Evolutionary conservation across 2,797 vertebrate species (phyloP).

Genomic region (Rhincodon typus): DNA sequence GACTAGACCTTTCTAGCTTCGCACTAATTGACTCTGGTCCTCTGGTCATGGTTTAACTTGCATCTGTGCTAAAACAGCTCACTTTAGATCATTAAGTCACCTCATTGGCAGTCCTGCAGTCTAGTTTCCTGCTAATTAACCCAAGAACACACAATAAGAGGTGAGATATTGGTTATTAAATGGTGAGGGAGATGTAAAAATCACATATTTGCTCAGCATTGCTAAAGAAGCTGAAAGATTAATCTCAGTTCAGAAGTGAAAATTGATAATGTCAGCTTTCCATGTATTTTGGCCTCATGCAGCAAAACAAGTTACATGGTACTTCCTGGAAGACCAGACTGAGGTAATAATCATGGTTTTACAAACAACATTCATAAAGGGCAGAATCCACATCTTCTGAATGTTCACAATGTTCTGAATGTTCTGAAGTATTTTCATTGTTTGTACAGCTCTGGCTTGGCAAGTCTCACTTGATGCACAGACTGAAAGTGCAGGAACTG

Average conservation of each 20-base stretch:
- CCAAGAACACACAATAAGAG: not conserved
- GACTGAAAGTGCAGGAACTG: not conserved
- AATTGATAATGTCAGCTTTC: not conserved
- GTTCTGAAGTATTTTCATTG: not conserved
- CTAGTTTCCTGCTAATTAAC: not conserved
- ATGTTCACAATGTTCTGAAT: too few relatives aligned
- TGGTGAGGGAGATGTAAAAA: not conserved
- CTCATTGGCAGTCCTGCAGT: not conserved
- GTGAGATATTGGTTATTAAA: not conserved
- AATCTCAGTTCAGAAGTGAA: not conserved
- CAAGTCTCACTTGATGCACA: not conserved
- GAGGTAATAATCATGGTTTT: not conserved
- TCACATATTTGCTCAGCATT: not conserved
- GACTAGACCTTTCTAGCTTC: not conserved
- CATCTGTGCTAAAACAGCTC: not conserved
- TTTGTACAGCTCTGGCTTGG: not conserved
- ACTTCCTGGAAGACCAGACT: not conserved
- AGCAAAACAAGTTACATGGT: not conserved
- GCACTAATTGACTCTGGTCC: not conserved
- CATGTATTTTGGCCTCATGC: not conserved
- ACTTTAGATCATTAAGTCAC: not conserved
- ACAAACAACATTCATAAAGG: not conserved
- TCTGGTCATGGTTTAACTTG: not conserved
- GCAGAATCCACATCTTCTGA: not conserved
- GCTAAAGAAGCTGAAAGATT: not conserved